Evolutionary conservation across 2,888 invertebrate species (phyloP).

Genomic region (Leistus spinibarbis): DNA sequence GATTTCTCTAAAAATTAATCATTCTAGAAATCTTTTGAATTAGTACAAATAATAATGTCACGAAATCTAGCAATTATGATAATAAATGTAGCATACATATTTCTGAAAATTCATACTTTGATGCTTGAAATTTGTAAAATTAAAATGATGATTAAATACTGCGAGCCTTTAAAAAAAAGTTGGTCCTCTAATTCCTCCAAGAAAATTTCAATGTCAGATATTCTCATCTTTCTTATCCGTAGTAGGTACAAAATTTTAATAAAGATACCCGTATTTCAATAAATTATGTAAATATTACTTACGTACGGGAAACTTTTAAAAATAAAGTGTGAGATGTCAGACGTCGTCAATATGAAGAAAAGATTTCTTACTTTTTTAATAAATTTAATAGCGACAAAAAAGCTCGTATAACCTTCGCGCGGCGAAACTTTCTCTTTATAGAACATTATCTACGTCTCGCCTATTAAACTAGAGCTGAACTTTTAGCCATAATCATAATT

Average conservation of each 20-base stretch:
- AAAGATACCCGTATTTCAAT: neutral
- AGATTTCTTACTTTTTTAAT: constrained; percentile 10
- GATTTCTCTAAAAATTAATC: too few species aligned
- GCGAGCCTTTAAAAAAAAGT: too few species aligned
- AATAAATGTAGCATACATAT: too few species aligned
- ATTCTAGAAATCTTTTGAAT: too few species aligned
- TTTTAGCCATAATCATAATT: constrained; percentile 20
- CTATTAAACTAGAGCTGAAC: constrained; percentile 24
- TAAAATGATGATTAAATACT: too few species aligned
- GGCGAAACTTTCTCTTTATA: neutral
- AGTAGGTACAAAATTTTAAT: neutral
- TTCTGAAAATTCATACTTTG: too few species aligned
- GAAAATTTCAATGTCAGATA: too few species aligned
- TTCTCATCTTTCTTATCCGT: neutral
- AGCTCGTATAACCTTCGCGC: neutral
- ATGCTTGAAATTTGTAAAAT: too few species aligned
- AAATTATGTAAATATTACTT: neutral
- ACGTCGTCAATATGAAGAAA: neutral
- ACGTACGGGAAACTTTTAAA: neutral
- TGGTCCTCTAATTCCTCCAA: too few species aligned
- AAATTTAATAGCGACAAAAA: constrained; percentile 20
- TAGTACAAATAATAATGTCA: too few species aligned
- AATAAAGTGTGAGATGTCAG: neutral
- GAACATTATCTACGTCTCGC: constrained; percentile 15
- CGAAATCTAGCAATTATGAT: too few species aligned